phyloP scores from a whole-genome alignment of 2,113 vertebrate species.

The Corvus cornix region DNA sequence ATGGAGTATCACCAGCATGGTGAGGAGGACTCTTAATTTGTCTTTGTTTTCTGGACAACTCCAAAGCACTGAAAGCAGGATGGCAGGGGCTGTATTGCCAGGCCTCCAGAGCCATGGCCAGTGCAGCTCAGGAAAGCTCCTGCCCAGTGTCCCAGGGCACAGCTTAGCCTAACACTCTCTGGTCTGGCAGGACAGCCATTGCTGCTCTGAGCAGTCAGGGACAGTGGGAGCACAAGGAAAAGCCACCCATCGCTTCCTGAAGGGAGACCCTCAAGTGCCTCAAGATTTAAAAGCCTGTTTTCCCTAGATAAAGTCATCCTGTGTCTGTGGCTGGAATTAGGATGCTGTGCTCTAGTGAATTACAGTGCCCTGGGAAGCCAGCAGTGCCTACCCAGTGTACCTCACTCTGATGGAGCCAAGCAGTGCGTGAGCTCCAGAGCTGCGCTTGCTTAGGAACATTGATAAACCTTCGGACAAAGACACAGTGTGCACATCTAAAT shows the following conservation, averaged over 20 bases:
- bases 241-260: rapidly evolving
- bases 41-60: neutral
- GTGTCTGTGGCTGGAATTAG: neutral
- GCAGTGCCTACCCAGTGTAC: neutral
- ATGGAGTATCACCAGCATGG: rapidly evolving
- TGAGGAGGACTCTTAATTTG: neutral
- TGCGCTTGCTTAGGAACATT: neutral
- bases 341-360: neutral
- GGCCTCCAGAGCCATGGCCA: neutral
- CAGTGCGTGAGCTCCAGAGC: neutral
- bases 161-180: rapidly evolving
- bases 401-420: neutral
- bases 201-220: neutral
- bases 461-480: neutral
- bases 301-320: neutral
- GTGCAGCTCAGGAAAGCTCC: neutral
- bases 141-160: neutral
- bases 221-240: neutral
- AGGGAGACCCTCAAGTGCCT: neutral
- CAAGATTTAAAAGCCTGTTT: neutral
- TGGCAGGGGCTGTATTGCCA: neutral
- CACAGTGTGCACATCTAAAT: neutral
- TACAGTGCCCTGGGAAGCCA: neutral
- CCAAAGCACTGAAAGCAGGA: neutral
- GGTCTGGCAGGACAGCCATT: neutral